These are phyloP conservation scores for Melinaea menophilus DNA, from an alignment of 2,888 invertebrate species.

Conservation along the genomic window DNA sequence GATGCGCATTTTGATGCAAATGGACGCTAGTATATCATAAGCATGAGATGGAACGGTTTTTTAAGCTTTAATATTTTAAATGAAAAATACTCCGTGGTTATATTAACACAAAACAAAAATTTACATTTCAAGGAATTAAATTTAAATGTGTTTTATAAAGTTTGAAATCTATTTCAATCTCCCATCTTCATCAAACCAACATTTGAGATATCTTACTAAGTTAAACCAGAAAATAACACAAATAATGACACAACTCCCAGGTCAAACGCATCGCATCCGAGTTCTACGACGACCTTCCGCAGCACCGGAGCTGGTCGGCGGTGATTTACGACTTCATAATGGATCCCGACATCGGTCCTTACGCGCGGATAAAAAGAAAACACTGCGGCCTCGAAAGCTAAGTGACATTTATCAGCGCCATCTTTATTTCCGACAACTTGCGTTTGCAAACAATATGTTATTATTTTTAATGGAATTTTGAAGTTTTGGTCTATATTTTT, in stretches of 20 bases:
- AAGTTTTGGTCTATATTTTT: too few relatives aligned
- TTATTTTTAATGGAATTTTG: slow-evolving; percentile 1
- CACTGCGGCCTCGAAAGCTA: slow-evolving; percentile 79
- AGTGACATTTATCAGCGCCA: slow-evolving; percentile 10
- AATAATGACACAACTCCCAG: slow-evolving; percentile 64
- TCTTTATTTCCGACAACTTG: background rate
- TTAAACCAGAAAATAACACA: background rate
- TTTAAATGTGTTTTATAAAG: too few relatives aligned
- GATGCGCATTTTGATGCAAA: too few relatives aligned
- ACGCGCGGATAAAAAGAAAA: slow-evolving; percentile 93
- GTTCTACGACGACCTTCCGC: slow-evolving; percentile 95
- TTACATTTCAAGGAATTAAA: too few relatives aligned
- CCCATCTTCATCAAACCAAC: background rate
- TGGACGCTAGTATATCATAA: too few relatives aligned
- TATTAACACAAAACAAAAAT: too few relatives aligned
- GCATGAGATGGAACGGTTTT: too few relatives aligned
- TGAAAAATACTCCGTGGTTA: too few relatives aligned
- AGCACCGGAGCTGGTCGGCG: slow-evolving; percentile 94
- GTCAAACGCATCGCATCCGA: slow-evolving; percentile 95
- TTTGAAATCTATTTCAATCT: too few relatives aligned
- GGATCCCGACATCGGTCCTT: slow-evolving; percentile 97
- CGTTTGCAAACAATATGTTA: background rate
- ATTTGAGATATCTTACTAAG: background rate
- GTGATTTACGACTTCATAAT: slow-evolving; percentile 96
- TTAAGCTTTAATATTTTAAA: too few relatives aligned